Conservation (phyloP, 2,113 vertebrate genomes). For the Gavialis gangeticus region DNA sequence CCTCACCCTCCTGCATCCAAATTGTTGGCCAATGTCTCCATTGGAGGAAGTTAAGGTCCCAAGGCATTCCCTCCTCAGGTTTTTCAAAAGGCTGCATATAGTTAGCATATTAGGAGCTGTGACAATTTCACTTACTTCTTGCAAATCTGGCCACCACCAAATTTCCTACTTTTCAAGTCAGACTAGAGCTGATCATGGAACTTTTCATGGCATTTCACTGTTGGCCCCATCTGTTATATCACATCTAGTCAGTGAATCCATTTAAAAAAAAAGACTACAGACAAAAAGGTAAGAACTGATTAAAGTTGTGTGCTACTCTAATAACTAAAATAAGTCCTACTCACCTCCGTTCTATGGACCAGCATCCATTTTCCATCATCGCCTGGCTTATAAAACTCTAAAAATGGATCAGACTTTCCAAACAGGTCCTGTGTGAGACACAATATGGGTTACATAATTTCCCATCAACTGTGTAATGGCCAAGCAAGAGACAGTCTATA, state of each 20-base stretch:
- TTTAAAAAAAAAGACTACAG: fast-evolving
- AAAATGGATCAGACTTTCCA: constrained; percentile 97
- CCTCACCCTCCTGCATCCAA: too few relatives aligned
- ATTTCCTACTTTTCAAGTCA: background rate
- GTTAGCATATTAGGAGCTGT: too few relatives aligned
- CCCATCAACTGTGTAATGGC: background rate
- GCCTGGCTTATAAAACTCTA: constrained; percentile 95
- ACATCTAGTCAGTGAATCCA: background rate
- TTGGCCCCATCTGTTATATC: background rate
- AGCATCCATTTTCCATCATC: constrained; percentile 98
- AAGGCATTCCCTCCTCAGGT: too few relatives aligned
- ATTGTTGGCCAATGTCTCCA: too few relatives aligned
- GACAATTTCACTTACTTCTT: background rate
- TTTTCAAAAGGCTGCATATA: too few relatives aligned
- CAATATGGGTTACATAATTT: fast-evolving
- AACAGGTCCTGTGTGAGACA: constrained; percentile 90
- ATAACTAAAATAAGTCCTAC: background rate
- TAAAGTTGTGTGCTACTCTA: background rate
- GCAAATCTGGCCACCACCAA: background rate
- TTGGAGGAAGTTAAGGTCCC: too few relatives aligned
- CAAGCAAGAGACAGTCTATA: fast-evolving
- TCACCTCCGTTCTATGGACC: constrained; percentile 97
- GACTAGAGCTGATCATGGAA: background rate
- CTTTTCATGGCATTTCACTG: too few relatives aligned
- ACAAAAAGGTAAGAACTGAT: background rate